Base-by-base conservation (phyloP, 1,140 invertebrate genomes). In the Drosophila prosaltans region DNA sequence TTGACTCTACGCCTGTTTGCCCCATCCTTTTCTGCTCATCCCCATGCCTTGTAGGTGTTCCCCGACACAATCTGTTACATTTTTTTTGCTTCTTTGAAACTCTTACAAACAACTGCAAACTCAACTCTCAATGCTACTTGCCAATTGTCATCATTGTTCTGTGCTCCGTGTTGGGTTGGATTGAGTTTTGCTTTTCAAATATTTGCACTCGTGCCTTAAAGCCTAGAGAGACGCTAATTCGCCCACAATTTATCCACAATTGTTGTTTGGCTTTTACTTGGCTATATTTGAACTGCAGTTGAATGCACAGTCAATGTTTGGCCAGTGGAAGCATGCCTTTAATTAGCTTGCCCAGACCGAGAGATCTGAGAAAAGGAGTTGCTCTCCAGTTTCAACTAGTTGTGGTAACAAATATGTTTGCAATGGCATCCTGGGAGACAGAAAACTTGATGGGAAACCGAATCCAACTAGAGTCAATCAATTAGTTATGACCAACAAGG, bases 301-400 rank as follows among this genome's bases (percentile, higher is more conserved):
- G 86, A 86, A 79, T 88, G 80, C 76, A 83, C 76, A 88, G 80
- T 86, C 76, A 83, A 77, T 86, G 82, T 83, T 88, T 80, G 64
- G 69, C 65, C 73, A 71, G 70, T 77, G 76, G 73, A 69, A 77
- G 76, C 74, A 81, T 81, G 74, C 69, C 79, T 82, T 82, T 82
- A 88, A 85, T 85, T 82, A 85, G 82, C 82, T 65, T 48, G 28
- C 26, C 41, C 64, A 57, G 28, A 64, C 65, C 59, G 28, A 55
- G 60, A 11, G 24, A 51, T 8, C 8, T 30, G 24, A 3, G 40
- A 55, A 1, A 6, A 36, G 41, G 32, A 66, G 72, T 45, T 75
- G 65, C 40, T 36, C 62, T 30, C 51, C 81, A 84, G 81, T 82
- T 82, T 78, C 78, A 72, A 75, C 77, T 82, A 55, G 65, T 64